A percentile compares a stretch with the other conserved stretches of the same genome.
Conservation (phyloP, 2,797 vertebrate species). For the Chaenodraco wilsoni region DNA sequence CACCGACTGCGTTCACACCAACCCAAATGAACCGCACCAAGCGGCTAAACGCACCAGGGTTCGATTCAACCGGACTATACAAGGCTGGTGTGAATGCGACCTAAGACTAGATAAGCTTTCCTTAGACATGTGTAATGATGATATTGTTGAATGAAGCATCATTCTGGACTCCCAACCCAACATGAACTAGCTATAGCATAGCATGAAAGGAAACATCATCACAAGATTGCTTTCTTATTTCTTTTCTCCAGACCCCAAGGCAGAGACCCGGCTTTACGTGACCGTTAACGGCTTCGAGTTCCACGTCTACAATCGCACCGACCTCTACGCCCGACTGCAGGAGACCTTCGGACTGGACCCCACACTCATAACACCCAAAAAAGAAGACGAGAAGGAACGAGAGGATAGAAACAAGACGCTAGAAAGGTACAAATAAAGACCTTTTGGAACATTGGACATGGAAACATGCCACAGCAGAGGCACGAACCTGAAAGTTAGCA, state of each 20-base stretch:
- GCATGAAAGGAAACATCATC: not conserved
- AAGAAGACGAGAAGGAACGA: constrained; percentile 88
- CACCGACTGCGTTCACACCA: too few relatives aligned
- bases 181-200: not conserved
- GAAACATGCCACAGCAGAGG: too few relatives aligned
- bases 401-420: constrained; percentile 86
- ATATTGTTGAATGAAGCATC: not conserved
- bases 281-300: constrained; percentile 98
- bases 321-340: constrained; percentile 93
- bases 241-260: constrained; percentile 90
- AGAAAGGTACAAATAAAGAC: constrained; percentile 84
- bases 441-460: too few relatives aligned
- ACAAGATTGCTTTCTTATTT: not conserved
- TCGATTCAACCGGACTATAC: too few relatives aligned
- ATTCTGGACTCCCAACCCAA: not conserved
- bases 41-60: too few relatives aligned
- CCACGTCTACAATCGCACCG: constrained; percentile 96
- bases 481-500: too few relatives aligned
- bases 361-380: constrained; percentile 88
- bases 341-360: constrained; percentile 97
- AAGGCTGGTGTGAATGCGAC: too few relatives aligned
- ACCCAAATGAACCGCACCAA: too few relatives aligned
- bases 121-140: not conserved
- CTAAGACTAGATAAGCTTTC: not conserved
- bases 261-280: constrained; percentile 96